These are phyloP conservation scores for Drosophila falleni DNA, from an alignment of 2,888 invertebrate genomes.

Conservation along the genomic window DNA sequence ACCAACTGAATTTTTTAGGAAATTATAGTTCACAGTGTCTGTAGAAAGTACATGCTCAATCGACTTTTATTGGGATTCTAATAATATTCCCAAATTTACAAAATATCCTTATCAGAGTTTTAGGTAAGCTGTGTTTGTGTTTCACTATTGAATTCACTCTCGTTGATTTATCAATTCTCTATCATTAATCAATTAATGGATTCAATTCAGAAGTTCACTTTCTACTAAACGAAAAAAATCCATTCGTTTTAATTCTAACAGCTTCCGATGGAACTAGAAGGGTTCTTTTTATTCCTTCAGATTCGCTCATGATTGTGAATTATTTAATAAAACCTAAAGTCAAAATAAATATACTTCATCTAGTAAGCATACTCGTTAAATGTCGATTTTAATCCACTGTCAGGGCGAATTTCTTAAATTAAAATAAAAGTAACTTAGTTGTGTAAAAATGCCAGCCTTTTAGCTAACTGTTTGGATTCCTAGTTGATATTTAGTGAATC, in stretches of 20 bases:
- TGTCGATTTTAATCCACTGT: too few relatives aligned
- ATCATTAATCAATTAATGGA: not conserved
- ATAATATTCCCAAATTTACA: not conserved
- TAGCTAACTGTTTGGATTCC: too few relatives aligned
- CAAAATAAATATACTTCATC: too few relatives aligned
- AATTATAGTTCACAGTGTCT: constrained; percentile 1
- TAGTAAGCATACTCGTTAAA: too few relatives aligned
- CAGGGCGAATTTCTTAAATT: too few relatives aligned
- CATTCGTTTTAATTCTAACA: not conserved
- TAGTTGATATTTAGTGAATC: too few relatives aligned
- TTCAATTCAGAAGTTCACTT: not conserved
- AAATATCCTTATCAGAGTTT: not conserved
- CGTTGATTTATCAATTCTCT: not conserved
- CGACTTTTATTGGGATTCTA: not conserved
- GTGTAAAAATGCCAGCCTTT: too few relatives aligned
- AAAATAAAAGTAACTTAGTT: too few relatives aligned
- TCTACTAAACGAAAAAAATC: not conserved
- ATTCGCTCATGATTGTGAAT: too few relatives aligned
- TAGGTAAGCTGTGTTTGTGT: constrained; percentile 3
- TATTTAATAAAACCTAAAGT: too few relatives aligned
- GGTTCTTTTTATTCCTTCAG: too few relatives aligned
- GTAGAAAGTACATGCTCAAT: not conserved
- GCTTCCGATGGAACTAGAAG: too few relatives aligned
- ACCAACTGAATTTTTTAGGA: not conserved
- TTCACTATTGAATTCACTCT: not conserved